Evolutionary conservation across 2,113 vertebrate species (phyloP).

Genomic region (Rhodinocichla rosea): DNA sequence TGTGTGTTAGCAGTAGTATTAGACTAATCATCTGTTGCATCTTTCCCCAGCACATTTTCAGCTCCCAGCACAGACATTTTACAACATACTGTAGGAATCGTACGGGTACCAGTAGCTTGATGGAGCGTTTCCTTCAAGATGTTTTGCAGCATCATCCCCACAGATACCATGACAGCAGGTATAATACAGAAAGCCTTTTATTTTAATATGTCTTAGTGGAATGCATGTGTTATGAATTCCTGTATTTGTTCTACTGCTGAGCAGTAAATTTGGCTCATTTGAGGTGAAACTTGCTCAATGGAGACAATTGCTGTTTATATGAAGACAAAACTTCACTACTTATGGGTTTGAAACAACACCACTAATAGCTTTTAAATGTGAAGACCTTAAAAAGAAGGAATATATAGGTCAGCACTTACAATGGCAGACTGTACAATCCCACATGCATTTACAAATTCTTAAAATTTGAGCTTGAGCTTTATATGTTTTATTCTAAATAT

Average conservation of each 20-base stretch:
- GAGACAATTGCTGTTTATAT: background rate
- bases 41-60: constrained; percentile 84
- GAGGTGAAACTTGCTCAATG: background rate
- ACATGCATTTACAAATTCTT: background rate
- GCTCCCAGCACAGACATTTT: constrained; percentile 81
- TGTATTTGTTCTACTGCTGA: background rate
- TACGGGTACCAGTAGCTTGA: constrained; percentile 68
- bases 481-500: background rate
- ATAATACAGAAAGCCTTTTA: background rate
- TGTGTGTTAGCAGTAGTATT: background rate
- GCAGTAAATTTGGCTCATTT: background rate
- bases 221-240: background rate
- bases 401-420: background rate
- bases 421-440: background rate
- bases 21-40: background rate
- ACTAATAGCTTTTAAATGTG: background rate
- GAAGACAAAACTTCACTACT: background rate
- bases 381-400: background rate
- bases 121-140: constrained; percentile 93
- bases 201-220: background rate
- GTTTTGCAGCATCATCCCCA: constrained; percentile 86
- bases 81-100: constrained; percentile 71
- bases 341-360: background rate
- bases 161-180: constrained; percentile 83
- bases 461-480: background rate